Conservation (phyloP, 1,140 invertebrate genomes). For the Matsumurasca onukii region DNA sequence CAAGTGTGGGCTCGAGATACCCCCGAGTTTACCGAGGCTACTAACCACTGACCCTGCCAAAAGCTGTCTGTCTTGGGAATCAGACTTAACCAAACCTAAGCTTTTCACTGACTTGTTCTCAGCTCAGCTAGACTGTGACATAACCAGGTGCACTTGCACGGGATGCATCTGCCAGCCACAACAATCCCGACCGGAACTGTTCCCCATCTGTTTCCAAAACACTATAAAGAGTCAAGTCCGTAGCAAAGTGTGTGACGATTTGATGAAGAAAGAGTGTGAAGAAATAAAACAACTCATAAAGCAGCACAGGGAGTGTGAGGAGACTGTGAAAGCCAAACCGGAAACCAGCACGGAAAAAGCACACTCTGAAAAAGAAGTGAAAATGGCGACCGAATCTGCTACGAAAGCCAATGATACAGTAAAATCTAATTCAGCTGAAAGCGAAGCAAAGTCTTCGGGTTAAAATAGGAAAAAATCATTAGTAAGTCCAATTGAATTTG, state of each 20-base stretch:
- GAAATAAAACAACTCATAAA: conserved; percentile 1
- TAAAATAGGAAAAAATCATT: too few relatives aligned
- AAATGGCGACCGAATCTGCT: too few relatives aligned
- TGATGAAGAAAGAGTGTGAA: conserved; percentile 6
- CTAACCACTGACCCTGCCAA: neutral
- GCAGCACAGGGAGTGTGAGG: neutral
- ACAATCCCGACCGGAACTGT: neutral
- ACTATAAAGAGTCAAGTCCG: neutral
- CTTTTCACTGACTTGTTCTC: neutral
- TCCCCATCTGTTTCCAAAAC: neutral
- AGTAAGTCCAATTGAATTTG: too few relatives aligned
- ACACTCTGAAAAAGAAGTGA: neutral
- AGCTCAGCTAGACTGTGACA: neutral
- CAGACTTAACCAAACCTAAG: neutral
- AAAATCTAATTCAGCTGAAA: too few relatives aligned
- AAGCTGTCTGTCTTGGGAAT: neutral
- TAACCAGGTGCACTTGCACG: neutral
- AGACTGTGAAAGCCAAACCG: conserved; percentile 6
- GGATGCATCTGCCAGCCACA: neutral
- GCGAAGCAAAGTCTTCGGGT: too few relatives aligned
- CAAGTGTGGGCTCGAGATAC: neutral
- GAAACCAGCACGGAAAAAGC: neutral
- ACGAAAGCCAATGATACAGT: too few relatives aligned
- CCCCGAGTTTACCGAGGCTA: neutral
- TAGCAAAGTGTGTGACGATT: neutral